Percentiles rank a stretch among this genome's conserved stretches.
Conservation (phyloP, 2,113 vertebrate species). For the Glaucomys volans region DNA sequence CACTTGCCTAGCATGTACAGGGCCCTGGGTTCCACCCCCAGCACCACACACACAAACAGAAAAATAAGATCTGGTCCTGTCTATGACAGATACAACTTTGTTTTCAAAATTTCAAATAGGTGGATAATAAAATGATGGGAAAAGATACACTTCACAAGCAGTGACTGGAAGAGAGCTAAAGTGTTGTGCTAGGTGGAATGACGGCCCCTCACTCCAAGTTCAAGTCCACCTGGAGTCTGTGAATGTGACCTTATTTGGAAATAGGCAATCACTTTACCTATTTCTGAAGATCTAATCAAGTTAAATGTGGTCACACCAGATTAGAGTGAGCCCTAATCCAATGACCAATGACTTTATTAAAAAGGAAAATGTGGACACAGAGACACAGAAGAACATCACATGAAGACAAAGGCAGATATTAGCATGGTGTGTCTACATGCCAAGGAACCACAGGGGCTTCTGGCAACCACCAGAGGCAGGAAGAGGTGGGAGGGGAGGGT, state of each 20-base stretch:
- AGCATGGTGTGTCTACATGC: not conserved
- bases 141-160: not conserved
- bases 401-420: not conserved
- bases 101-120: not conserved
- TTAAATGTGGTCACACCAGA: not conserved
- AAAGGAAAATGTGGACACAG: not conserved
- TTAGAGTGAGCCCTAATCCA: not conserved
- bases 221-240: too few species aligned
- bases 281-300: not conserved
- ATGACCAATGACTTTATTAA: not conserved
- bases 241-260: not conserved
- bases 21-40: not conserved
- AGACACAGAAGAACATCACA: not conserved
- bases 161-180: not conserved
- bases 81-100: not conserved
- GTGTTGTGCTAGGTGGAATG: not conserved
- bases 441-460: not conserved
- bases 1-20: too few species aligned
- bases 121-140: not conserved
- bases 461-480: not conserved
- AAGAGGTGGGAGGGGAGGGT: not conserved
- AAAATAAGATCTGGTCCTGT: not conserved
- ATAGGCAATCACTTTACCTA: not conserved
- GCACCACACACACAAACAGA: not conserved
- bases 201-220: not conserved